phyloP scores from a whole-genome alignment of 2,888 invertebrate species.

The Cephus runcator region DNA sequence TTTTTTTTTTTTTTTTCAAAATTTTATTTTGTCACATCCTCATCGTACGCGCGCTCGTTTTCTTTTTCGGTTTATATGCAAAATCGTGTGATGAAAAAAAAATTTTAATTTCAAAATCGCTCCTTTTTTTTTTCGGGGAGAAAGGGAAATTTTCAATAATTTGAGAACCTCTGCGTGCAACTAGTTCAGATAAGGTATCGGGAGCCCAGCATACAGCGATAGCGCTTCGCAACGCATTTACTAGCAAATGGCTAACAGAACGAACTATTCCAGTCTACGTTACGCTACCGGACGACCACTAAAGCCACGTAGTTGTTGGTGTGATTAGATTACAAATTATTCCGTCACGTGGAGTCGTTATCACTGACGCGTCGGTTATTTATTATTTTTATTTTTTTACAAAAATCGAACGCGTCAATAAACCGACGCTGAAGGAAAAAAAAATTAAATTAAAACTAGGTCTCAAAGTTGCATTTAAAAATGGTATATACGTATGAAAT shows the following conservation, averaged over 20 bases:
- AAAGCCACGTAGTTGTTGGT: conserved; percentile 13
- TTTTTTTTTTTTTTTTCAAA: background rate
- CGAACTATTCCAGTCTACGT: background rate
- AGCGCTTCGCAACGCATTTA: conserved; percentile 49
- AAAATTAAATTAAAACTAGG: background rate
- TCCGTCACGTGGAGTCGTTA: conserved; percentile 10
- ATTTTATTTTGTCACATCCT: background rate
- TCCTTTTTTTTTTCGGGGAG: too few relatives aligned
- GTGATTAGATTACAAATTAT: conserved; percentile 34
- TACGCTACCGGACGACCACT: conserved; percentile 18
- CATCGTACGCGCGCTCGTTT: background rate
- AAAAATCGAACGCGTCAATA: background rate
- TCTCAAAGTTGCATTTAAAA: background rate
- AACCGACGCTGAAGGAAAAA: too few relatives aligned
- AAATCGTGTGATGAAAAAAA: background rate
- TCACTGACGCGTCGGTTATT: background rate
- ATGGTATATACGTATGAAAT: background rate
- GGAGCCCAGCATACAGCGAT: conserved; percentile 44
- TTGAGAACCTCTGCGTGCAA: conserved; percentile 60
- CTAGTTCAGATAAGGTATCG: conserved; percentile 63
- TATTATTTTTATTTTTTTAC: background rate
- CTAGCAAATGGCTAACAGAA: conserved; percentile 13
- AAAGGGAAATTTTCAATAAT: background rate
- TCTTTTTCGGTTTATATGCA: background rate
- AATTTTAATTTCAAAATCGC: background rate